Conservation (phyloP, 2,888 invertebrate species). For the Ectemnius lituratus region DNA sequence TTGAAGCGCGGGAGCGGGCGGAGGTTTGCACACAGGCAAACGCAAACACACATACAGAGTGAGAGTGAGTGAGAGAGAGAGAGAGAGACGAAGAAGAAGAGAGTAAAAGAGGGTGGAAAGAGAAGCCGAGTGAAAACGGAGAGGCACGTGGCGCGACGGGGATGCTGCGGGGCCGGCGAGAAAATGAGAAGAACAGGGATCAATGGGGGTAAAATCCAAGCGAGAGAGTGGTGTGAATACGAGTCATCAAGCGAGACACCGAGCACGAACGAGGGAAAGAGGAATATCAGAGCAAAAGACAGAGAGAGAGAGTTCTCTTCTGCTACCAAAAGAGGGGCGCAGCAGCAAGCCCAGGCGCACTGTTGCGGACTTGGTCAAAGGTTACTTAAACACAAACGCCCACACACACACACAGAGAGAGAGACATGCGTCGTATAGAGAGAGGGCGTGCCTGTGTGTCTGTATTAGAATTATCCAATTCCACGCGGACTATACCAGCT, state of each 20-base stretch:
- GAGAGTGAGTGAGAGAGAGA: too few species aligned
- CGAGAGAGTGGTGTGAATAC: neutral
- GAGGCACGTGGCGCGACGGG: too few species aligned
- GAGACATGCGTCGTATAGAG: too few species aligned
- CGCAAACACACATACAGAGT: too few species aligned
- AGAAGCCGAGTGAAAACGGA: too few species aligned
- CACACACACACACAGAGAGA: conserved; percentile 28
- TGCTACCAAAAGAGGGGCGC: conserved; percentile 37
- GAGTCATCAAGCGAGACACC: conserved; percentile 14
- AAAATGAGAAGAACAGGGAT: too few species aligned
- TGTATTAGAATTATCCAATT: conserved; percentile 70
- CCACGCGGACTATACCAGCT: conserved; percentile 51
- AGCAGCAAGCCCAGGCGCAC: conserved; percentile 44
- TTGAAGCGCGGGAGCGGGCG: too few species aligned
- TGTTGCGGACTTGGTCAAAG: conserved; percentile 67
- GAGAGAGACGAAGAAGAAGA: too few species aligned
- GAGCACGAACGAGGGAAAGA: neutral
- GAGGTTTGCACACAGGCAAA: too few species aligned
- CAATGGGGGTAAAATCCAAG: too few species aligned
- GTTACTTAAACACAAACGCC: conserved; percentile 46
- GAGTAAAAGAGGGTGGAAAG: too few species aligned
- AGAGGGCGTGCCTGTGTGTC: conserved; percentile 39
- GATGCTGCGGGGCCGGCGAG: too few species aligned
- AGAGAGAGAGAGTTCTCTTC: conserved; percentile 44
- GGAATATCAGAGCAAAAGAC: neutral